Percentiles rank a stretch among this genome's conserved stretches.
Evolutionary conservation across 2,888 invertebrate genomes (phyloP).

Genomic region (Habrosyne pyritoides): DNA sequence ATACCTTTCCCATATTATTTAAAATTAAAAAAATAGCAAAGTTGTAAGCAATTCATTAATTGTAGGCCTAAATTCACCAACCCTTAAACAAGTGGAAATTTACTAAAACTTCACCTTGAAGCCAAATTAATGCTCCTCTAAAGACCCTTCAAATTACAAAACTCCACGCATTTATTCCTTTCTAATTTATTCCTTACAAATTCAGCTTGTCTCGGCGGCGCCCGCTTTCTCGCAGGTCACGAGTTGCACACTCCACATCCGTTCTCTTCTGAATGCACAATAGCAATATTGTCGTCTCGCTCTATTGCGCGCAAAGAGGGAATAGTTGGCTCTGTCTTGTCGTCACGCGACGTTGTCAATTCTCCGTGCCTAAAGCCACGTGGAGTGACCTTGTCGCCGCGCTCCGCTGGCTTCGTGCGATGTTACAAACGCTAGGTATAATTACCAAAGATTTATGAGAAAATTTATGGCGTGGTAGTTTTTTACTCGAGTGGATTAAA

Average conservation of each 20-base stretch:
- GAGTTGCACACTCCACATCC: slow-evolving; percentile 72
- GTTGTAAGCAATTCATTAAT: slow-evolving; percentile 13
- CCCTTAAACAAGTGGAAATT: not conserved
- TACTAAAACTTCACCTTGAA: not conserved
- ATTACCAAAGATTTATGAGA: slow-evolving; percentile 53
- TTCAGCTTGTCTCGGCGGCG: slow-evolving; percentile 57
- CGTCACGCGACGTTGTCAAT: slow-evolving; percentile 68
- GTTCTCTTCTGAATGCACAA: slow-evolving; percentile 78
- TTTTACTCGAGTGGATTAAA: slow-evolving; percentile 28
- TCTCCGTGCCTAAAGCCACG: slow-evolving; percentile 46
- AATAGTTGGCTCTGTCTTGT: slow-evolving; percentile 42
- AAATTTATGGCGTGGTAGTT: slow-evolving; percentile 34
- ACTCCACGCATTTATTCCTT: slow-evolving; percentile 42
- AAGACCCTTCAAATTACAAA: slow-evolving; percentile 18
- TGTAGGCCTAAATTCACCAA: slow-evolving; percentile 6
- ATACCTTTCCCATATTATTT: not conserved
- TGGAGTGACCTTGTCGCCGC: slow-evolving; percentile 72
- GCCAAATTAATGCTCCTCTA: slow-evolving; percentile 9
- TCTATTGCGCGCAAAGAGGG: slow-evolving; percentile 26
- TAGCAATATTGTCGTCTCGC: slow-evolving; percentile 58
- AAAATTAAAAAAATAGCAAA: not conserved
- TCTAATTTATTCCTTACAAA: slow-evolving; percentile 75
- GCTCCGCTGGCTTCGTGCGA: slow-evolving; percentile 53
- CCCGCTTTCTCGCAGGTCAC: slow-evolving; percentile 79
- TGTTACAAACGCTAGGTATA: slow-evolving; percentile 55